phyloP scores from a whole-genome alignment of 2,888 invertebrate species.

The Andrena dorsata region DNA sequence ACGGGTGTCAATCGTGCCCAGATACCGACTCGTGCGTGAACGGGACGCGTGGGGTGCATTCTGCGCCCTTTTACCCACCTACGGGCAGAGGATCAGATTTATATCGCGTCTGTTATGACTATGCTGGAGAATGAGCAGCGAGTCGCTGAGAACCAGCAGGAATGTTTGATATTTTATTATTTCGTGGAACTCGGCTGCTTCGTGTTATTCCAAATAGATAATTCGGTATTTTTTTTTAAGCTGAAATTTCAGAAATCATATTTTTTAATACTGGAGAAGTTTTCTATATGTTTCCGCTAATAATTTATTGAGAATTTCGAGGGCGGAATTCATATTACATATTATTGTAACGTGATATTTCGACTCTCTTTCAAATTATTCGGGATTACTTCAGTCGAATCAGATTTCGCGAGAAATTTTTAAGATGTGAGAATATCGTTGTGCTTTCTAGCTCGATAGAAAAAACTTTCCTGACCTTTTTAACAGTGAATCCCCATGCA shows the following conservation, averaged over 20 bases:
- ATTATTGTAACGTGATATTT: no score
- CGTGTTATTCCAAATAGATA: not conserved
- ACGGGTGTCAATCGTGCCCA: conserved; percentile 44
- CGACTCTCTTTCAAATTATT: no score
- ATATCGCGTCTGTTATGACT: conserved; percentile 50
- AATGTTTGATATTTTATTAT: not conserved
- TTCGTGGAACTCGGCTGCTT: not conserved
- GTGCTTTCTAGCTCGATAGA: no score
- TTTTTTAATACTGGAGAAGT: not conserved
- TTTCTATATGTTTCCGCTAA: no score
- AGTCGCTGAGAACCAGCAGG: conserved; percentile 6
- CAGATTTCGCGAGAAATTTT: no score
- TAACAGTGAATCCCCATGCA: not conserved
- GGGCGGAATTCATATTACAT: no score
- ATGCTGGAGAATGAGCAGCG: conserved; percentile 1
- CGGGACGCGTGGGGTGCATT: conserved; percentile 34
- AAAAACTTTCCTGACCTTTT: not conserved
- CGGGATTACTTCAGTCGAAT: no score
- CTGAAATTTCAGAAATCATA: no score
- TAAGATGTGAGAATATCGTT: no score
- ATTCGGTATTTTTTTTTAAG: not conserved
- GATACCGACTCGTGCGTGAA: conserved; percentile 48
- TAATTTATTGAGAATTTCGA: no score
- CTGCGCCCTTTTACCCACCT: conserved; percentile 39
- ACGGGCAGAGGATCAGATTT: conserved; percentile 79